Conservation (phyloP, 2,888 invertebrate species). For the Ormyrus rosae region DNA sequence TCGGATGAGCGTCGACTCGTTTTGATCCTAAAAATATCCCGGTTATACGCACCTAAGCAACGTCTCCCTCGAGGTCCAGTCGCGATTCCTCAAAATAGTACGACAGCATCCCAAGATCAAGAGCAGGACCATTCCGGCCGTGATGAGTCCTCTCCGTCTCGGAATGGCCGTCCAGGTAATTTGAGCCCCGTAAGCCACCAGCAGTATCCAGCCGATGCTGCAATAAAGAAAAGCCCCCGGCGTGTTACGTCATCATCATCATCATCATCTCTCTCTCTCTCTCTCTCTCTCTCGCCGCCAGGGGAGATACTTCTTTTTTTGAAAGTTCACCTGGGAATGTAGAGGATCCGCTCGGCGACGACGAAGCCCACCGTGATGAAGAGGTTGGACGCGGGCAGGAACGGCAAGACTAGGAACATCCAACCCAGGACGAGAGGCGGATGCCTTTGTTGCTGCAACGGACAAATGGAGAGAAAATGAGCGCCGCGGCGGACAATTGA, state of each 20-base stretch:
- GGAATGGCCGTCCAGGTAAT: constrained; percentile 79
- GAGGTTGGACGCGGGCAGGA: constrained; percentile 90
- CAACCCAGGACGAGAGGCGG: constrained; percentile 83
- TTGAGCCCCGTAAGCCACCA: constrained; percentile 86
- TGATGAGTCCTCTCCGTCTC: constrained; percentile 77
- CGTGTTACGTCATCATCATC: no score
- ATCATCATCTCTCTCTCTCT: no score
- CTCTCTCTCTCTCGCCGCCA: no score
- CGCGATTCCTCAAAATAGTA: constrained; percentile 83
- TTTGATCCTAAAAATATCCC: no score
- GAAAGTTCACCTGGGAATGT: constrained; percentile 86
- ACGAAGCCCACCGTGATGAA: constrained; percentile 89
- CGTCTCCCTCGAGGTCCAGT: constrained; percentile 88
- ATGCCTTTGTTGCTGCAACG: constrained; percentile 81
- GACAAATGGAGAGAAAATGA: constrained; percentile 30
- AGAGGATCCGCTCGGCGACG: constrained; percentile 91
- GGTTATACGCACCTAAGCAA: constrained; percentile 80
- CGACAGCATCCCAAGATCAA: constrained; percentile 81
- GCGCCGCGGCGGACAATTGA: background rate
- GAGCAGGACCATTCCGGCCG: constrained; percentile 78
- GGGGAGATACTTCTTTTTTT: background rate
- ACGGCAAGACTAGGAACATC: constrained; percentile 87
- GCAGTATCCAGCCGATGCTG: constrained; percentile 87
- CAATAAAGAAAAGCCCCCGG: background rate
- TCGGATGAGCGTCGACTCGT: no score